These are phyloP conservation scores for Pungitius pungitius DNA, from an alignment of 2,113 vertebrate genomes.

Conservation along the genomic window DNA sequence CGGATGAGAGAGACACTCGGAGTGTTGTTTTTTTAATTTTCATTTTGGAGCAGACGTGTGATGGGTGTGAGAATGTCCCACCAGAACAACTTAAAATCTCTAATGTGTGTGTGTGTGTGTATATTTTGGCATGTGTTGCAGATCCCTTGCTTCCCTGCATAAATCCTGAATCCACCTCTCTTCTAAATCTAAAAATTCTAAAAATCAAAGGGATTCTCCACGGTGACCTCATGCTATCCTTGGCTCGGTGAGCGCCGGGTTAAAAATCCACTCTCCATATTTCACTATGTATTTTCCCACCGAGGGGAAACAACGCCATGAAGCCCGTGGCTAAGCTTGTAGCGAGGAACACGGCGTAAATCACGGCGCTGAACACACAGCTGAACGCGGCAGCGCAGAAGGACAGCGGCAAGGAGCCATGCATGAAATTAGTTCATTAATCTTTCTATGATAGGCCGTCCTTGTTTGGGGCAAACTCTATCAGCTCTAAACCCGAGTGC, in stretches of 20 bases:
- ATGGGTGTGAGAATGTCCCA: constrained; percentile 35
- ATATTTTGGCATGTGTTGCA: constrained; percentile 58
- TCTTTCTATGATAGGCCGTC: constrained; percentile 80
- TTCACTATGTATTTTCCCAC: constrained; percentile 60
- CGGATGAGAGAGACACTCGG: constrained; percentile 18
- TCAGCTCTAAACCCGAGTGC: constrained; percentile 75
- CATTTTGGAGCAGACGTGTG: constrained; percentile 23
- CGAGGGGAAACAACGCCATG: constrained; percentile 72
- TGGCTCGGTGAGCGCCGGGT: constrained; percentile 26
- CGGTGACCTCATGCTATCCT: constrained; percentile 30
- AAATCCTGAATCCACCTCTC: constrained; percentile 63
- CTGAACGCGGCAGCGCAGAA: constrained; percentile 71
- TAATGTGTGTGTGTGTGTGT: constrained; percentile 38
- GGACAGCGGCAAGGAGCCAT: constrained; percentile 81
- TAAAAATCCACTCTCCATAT: constrained; percentile 38
- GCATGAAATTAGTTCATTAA: constrained; percentile 83
- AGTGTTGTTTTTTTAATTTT: background rate
- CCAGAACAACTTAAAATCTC: constrained; percentile 51
- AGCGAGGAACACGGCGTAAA: constrained; percentile 66
- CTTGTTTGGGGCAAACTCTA: constrained; percentile 81
- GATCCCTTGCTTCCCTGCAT: constrained; percentile 55
- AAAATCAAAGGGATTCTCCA: no score
- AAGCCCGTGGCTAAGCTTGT: constrained; percentile 69
- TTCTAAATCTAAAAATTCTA: no score
- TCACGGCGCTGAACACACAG: constrained; percentile 70